Percentiles rank a stretch among this genome's conserved stretches.
Evolutionary conservation across 2,888 invertebrate genomes (phyloP).

Genomic region (Celastrina argiolus): DNA sequence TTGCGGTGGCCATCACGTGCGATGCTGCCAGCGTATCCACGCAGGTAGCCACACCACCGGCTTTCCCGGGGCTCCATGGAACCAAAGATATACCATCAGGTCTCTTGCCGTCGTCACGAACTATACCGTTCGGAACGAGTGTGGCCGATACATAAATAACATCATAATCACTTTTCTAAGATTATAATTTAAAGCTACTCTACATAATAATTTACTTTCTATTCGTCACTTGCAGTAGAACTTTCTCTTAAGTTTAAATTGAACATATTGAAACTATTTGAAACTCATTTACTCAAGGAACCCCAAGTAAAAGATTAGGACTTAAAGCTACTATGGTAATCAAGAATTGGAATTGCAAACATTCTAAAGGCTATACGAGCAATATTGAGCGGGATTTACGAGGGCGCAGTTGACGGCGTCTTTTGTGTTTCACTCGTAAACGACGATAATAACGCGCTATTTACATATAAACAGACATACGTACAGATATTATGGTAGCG

Average conservation of each 20-base stretch:
- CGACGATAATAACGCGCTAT: background rate
- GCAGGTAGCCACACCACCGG: too few relatives aligned
- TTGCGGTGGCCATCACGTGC: too few relatives aligned
- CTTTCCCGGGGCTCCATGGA: too few relatives aligned
- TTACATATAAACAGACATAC: conserved; percentile 12
- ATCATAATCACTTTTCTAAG: too few relatives aligned
- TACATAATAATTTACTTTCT: too few relatives aligned
- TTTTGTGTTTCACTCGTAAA: conserved; percentile 9
- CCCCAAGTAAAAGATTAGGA: background rate
- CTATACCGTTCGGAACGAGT: too few relatives aligned
- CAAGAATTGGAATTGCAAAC: conserved; percentile 6
- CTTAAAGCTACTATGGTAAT: background rate
- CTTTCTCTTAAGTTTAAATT: background rate
- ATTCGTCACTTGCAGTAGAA: background rate
- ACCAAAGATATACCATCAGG: too few relatives aligned
- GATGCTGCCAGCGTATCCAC: too few relatives aligned
- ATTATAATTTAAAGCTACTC: too few relatives aligned
- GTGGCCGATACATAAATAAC: too few relatives aligned
- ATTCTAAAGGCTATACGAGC: background rate
- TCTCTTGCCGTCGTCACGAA: too few relatives aligned
- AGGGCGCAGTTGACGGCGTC: conserved; percentile 8
- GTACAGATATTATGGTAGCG: background rate
- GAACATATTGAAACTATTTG: background rate
- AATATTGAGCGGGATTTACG: conserved; percentile 15
- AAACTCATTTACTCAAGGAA: background rate